Evolutionary conservation across 1,140 invertebrate genomes (phyloP).

Genomic region (Mycetomoellerius zeteki): DNA sequence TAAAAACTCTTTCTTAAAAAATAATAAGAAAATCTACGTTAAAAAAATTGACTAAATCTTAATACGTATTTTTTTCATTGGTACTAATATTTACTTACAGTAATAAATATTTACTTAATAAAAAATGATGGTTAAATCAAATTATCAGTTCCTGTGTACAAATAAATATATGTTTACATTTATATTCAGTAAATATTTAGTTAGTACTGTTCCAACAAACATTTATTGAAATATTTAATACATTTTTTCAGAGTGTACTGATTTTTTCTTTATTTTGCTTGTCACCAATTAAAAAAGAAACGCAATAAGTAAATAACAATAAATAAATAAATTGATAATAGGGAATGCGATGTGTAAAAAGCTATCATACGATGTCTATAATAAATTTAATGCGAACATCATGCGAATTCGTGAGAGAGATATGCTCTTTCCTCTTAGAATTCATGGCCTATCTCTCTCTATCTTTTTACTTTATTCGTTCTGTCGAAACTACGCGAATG

Average conservation of each 20-base stretch:
- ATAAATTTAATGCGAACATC: slow-evolving; percentile 11
- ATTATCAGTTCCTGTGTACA: too few species aligned
- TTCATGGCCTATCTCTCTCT: not conserved
- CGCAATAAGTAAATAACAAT: not conserved
- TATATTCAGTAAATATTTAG: too few species aligned
- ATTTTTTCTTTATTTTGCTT: not conserved
- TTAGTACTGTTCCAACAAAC: too few species aligned
- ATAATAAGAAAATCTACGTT: not conserved
- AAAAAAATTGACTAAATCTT: too few species aligned
- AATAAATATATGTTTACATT: too few species aligned
- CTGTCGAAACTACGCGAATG: slow-evolving; percentile 23
- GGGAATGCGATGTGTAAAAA: too few species aligned
- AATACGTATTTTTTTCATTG: too few species aligned
- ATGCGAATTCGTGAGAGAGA: slow-evolving; percentile 1
- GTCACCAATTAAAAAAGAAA: not conserved
- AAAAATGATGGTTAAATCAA: too few species aligned
- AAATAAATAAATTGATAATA: not conserved
- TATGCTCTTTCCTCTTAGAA: not conserved
- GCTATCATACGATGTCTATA: not conserved
- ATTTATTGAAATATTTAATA: too few species aligned
- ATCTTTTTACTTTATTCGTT: not conserved
- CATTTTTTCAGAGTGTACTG: not conserved
- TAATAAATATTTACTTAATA: too few species aligned
- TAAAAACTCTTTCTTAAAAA: not conserved
- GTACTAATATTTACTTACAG: too few species aligned